These are phyloP conservation scores for Petrocephalus schoutedeni DNA, from an alignment of 2,797 vertebrate genomes.

Conservation along the genomic window DNA sequence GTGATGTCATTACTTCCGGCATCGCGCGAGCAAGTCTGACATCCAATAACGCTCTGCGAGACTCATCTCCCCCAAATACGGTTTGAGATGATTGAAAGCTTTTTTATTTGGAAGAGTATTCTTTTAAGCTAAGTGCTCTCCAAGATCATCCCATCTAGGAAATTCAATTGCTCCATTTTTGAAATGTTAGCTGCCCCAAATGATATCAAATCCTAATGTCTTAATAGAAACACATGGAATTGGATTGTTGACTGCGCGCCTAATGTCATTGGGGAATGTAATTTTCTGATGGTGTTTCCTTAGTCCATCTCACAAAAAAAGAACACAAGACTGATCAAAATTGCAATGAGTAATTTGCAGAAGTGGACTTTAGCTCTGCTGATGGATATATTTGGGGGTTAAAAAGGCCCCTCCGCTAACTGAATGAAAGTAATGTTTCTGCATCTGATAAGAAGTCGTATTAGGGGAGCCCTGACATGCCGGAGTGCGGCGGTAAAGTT, in stretches of 20 bases:
- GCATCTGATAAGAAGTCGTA: conserved; percentile 44
- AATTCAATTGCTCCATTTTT: conserved; percentile 99
- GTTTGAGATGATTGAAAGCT: conserved; percentile 99
- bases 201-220: conserved; percentile 98
- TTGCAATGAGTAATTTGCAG: conserved; percentile 94
- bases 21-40: conserved; percentile 79
- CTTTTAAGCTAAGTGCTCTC: conserved; percentile 99
- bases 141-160: conserved; percentile 93
- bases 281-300: conserved; percentile 98
- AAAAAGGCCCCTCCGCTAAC: conserved; percentile 45
- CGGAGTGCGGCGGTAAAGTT: conserved; percentile 15
- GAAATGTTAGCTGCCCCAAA: conserved; percentile 93
- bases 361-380: conserved; percentile 72
- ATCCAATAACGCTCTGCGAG: conserved; percentile 80
- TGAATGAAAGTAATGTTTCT: conserved; percentile 33
- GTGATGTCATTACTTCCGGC: conserved; percentile 85
- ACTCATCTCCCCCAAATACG: conserved; percentile 87
- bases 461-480: conserved; percentile 30
- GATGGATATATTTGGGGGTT: conserved; percentile 65
- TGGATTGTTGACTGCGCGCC: conserved; percentile 90
- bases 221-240: conserved; percentile 95
- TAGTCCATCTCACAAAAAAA: conserved; percentile 83
- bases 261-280: conserved; percentile 96
- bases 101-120: conserved; percentile 99
- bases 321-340: conserved; percentile 85